These are phyloP conservation scores for Montipora capitata DNA, from an alignment of 92 coral and sea anemone genomes.

Conservation along the genomic window DNA sequence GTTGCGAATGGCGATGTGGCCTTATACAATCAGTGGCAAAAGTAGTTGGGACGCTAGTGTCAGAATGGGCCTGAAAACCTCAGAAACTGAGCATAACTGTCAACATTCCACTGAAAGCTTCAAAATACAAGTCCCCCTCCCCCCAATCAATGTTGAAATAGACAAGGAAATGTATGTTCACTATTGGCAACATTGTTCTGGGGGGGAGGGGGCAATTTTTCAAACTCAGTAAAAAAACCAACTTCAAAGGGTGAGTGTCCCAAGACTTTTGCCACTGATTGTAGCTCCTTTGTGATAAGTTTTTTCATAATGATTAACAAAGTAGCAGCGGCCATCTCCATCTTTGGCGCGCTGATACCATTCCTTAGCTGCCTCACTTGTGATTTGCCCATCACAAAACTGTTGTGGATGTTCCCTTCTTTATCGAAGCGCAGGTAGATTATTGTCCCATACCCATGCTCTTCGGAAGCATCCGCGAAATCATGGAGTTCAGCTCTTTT, in stretches of 20 bases:
- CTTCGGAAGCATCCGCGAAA: slow-evolving; percentile 52
- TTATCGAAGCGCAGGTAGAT: slow-evolving; percentile 25
- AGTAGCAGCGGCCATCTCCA: slow-evolving; percentile 74
- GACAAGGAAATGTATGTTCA: too few relatives aligned
- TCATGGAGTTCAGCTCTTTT: not conserved
- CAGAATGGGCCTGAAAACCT: too few relatives aligned
- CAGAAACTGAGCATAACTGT: too few relatives aligned
- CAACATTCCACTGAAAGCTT: too few relatives aligned
- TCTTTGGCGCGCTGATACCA: slow-evolving; percentile 71
- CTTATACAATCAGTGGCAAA: not conserved
- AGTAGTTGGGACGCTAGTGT: too few relatives aligned
- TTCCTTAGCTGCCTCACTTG: slow-evolving; percentile 65
- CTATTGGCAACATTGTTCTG: too few relatives aligned
- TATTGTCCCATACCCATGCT: slow-evolving; percentile 52
- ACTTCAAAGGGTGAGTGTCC: too few relatives aligned
- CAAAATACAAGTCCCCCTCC: too few relatives aligned
- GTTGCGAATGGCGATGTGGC: slow-evolving; percentile 15
- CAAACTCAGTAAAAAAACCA: too few relatives aligned
- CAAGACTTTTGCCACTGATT: too few relatives aligned
- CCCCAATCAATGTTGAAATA: too few relatives aligned
- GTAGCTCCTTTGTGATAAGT: slow-evolving; percentile 39
- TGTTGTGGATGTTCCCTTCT: not conserved
- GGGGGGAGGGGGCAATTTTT: too few relatives aligned
- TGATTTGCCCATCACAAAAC: slow-evolving; percentile 79
- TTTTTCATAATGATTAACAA: slow-evolving; percentile 53